These are phyloP conservation scores for Merluccius polli DNA, from an alignment of 2,797 vertebrate genomes.

Conservation along the genomic window DNA sequence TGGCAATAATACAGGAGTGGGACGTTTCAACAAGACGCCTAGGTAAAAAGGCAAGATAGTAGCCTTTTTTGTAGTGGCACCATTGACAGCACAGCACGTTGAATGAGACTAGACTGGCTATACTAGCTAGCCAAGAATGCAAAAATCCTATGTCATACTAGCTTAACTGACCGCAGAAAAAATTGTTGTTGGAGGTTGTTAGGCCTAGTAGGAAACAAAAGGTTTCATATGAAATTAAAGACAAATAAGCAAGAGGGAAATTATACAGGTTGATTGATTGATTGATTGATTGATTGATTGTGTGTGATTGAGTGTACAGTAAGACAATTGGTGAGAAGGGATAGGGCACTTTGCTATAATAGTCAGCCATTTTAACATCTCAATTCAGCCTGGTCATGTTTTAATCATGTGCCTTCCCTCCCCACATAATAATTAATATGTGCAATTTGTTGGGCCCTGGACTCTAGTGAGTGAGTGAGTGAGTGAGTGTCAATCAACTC, in stretches of 20 bases:
- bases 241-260: not conserved
- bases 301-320: not conserved
- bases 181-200: not conserved
- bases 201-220: not conserved
- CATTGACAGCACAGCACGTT: not conserved
- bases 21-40: not conserved
- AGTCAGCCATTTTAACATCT: not conserved
- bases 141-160: not conserved
- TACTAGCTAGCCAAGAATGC: not conserved
- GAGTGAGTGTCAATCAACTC: not conserved
- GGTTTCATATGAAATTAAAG: conserved; percentile 1
- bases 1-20: not conserved
- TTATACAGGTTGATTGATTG: not conserved
- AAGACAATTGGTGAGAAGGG: not conserved
- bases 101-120: not conserved
- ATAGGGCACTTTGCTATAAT: not conserved
- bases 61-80: not conserved
- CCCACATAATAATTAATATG: not conserved
- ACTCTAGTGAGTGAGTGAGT: not conserved
- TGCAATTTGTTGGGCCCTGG: not conserved
- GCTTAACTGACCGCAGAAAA: not conserved
- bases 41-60: not conserved
- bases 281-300: not conserved
- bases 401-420: not conserved
- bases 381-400: conserved; percentile 1